Evolutionary conservation across 2,888 invertebrate genomes (phyloP).

Genomic region (Alentia gelatinosa): DNA sequence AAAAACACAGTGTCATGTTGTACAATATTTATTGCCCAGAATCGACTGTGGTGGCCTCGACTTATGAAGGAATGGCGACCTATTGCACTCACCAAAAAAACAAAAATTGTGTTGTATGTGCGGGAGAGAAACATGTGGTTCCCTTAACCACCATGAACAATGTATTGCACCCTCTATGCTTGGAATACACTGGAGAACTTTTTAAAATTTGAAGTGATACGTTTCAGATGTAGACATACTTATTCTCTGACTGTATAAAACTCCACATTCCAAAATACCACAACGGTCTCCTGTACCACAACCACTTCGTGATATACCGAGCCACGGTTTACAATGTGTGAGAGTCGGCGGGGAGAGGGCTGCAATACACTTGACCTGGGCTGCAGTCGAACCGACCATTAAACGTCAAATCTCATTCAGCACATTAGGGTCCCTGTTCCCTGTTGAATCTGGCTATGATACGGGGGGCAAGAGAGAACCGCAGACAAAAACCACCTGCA

Average conservation of each 20-base stretch:
- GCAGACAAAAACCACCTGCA: background rate
- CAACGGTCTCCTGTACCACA: too few relatives aligned
- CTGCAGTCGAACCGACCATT: background rate
- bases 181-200: too few relatives aligned
- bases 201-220: too few relatives aligned
- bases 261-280: too few relatives aligned
- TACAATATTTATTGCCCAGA: background rate
- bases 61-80: background rate
- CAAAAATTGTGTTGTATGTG: too few relatives aligned
- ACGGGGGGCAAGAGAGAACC: background rate
- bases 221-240: too few relatives aligned
- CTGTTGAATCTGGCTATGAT: background rate
- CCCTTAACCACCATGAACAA: too few relatives aligned
- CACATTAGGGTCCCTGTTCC: background rate
- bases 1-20: background rate
- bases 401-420: conserved; percentile 18
- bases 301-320: too few relatives aligned
- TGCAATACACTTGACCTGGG: background rate
- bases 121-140: too few relatives aligned
- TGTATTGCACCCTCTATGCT: too few relatives aligned
- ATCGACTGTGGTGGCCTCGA: background rate
- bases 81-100: background rate
- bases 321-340: too few relatives aligned
- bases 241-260: too few relatives aligned
- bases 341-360: background rate